These are phyloP conservation scores for Shinisaurus crocodilurus DNA, from an alignment of 2,113 vertebrate species.

Conservation along the genomic window DNA sequence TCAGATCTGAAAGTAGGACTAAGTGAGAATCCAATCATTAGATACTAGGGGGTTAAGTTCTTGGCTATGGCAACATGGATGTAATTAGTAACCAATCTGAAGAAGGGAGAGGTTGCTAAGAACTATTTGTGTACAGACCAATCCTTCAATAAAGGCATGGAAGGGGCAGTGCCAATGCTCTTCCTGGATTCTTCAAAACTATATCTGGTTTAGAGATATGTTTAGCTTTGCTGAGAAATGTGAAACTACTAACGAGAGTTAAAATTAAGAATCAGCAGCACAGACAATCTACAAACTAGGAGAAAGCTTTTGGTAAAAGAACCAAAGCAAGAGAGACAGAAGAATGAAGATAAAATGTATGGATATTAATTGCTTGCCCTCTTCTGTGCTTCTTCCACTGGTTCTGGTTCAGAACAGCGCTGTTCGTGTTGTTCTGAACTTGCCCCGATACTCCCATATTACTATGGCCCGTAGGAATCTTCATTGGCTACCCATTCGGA, in stretches of 20 bases:
- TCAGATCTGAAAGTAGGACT: not conserved
- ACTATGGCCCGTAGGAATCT: no score
- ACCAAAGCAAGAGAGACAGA: not conserved
- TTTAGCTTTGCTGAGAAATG: conserved; percentile 7
- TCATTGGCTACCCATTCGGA: no score
- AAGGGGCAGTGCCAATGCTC: not conserved
- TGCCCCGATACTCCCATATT: no score
- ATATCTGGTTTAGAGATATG: not conserved
- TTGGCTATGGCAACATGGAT: conserved; percentile 7
- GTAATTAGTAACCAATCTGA: conserved; percentile 9
- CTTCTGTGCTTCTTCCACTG: no score
- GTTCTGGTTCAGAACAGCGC: no score
- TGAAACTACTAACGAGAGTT: not conserved
- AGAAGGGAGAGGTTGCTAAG: not conserved
- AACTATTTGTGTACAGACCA: not conserved
- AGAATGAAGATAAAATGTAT: not conserved
- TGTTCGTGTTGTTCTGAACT: no score
- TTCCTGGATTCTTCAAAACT: not conserved
- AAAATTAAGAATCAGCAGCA: conserved; percentile 21
- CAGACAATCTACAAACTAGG: no score
- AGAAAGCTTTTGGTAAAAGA: not conserved
- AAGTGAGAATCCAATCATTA: not conserved
- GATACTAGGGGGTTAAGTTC: conserved; percentile 3
- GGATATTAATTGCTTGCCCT: not conserved
- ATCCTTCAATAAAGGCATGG: not conserved